Percentiles rank a stretch among this genome's conserved stretches.
Conservation (phyloP, 1,140 invertebrate genomes). For the Drosophila burlai region DNA sequence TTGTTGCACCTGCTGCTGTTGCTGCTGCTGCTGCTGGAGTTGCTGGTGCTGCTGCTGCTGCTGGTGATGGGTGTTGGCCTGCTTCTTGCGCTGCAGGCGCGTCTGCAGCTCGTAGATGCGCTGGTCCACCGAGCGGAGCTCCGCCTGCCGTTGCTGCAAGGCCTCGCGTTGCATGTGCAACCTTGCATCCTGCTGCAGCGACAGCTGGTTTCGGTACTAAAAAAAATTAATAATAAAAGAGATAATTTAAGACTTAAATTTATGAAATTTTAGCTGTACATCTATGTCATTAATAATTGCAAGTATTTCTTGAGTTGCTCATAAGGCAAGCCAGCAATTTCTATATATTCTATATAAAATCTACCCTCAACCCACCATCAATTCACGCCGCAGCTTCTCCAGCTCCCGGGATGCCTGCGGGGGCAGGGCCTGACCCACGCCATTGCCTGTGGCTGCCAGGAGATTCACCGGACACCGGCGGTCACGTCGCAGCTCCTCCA, state of each 20-base stretch:
- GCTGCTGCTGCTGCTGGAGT: slow-evolving; percentile 53
- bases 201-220: slow-evolving; percentile 97
- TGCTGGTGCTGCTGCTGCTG: slow-evolving; percentile 67
- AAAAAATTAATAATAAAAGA: slow-evolving; percentile 79
- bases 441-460: slow-evolving; percentile 69
- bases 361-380: slow-evolving; percentile 90
- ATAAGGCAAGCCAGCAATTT: neutral
- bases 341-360: neutral
- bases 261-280: neutral
- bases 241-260: slow-evolving; percentile 3
- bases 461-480: slow-evolving; percentile 85
- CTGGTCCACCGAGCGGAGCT: slow-evolving; percentile 95
- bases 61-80: slow-evolving; percentile 86
- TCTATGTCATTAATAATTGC: neutral
- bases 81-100: slow-evolving; percentile 93
- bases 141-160: slow-evolving; percentile 93
- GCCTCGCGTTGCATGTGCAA: slow-evolving; percentile 94
- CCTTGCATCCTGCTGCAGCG: slow-evolving; percentile 96
- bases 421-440: slow-evolving; percentile 86
- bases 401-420: slow-evolving; percentile 93
- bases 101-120: slow-evolving; percentile 97
- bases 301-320: neutral
- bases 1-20: slow-evolving; percentile 46
- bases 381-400: slow-evolving; percentile 94
- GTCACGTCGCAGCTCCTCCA: slow-evolving; percentile 94